Base-by-base conservation (phyloP, 2,113 vertebrate species). In the Oplegnathus fasciatus region DNA sequence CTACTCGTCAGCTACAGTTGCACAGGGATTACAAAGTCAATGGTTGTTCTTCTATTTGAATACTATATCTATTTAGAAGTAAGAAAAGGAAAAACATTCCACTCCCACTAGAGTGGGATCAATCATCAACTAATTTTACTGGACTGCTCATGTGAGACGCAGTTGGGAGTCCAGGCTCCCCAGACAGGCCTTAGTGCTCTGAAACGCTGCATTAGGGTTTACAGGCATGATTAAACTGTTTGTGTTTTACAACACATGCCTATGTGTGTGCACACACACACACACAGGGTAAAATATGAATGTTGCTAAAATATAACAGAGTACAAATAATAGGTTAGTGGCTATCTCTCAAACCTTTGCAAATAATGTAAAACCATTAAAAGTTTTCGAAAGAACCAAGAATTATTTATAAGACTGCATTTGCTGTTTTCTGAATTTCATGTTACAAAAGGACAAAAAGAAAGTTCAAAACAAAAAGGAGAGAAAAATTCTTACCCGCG, bases 1-100 rank as follows among this genome's bases (percentile, higher is more conserved):
- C 93, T 95, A 77, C 52, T 95, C 94, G 80, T 85, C 86, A 90
- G 94, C 95, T 95, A 92, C 93, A 92, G 93, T 90, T 95, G 94
- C 95, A 93, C 91, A 92, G 96, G 96, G 97, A 96, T 95, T 97
- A 95, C 68, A 92, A 92, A 96, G 95, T 96, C 97, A 95, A 94
- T 94, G 95, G 90, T 86, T 90, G 94, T 92, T 95, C 95, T 92
- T 91, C 90, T 96, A 94, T 97, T 97, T 96, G 96, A 97, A 97
- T 97, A 94, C 86, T 95, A 94, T 94, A 95, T 94, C 86, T 95
- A 91, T 96, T 92, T 96, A 95, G 91, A 86, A 85, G 68, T 78
- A 72, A 83, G 76, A 84, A 83, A 79, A 76, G 48, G 67, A 77
- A 88, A 84, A 85, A 71, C 86, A 88, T 83, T 85, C 52, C 76